Percentiles rank a stretch among this genome's conserved stretches.
Conservation (phyloP, 2,888 invertebrate genomes). For the Agonopterix subpropinquella region DNA sequence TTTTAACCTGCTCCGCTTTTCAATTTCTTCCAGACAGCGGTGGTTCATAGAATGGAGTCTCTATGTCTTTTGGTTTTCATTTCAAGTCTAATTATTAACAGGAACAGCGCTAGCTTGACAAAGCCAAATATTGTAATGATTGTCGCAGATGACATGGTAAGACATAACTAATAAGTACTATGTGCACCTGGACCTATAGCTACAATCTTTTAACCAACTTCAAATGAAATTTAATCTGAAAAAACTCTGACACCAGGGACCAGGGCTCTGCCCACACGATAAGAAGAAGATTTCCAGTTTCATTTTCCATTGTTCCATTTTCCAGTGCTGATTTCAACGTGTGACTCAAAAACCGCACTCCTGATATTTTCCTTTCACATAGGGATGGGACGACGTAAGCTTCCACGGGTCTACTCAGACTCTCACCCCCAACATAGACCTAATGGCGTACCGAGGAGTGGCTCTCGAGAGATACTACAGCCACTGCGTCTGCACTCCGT, state of each 20-base stretch:
- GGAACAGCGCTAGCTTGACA: no score
- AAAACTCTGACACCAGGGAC: no score
- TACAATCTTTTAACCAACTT: background rate
- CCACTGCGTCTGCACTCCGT: slow-evolving; percentile 89
- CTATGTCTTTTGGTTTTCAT: no score
- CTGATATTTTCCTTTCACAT: slow-evolving; percentile 8
- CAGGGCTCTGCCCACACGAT: no score
- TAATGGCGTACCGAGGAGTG: slow-evolving; percentile 88
- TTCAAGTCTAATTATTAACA: no score
- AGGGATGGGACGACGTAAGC: slow-evolving; percentile 96
- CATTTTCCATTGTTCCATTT: no score
- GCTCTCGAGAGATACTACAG: slow-evolving; percentile 90
- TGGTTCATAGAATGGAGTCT: no score
- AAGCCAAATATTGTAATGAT: slow-evolving; percentile 84
- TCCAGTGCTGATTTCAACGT: background rate
- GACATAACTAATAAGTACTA: slow-evolving; percentile 17
- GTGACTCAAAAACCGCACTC: slow-evolving; percentile 8
- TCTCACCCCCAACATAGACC: slow-evolving; percentile 92
- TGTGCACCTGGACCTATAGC: background rate
- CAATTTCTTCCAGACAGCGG: no score
- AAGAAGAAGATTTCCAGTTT: no score
- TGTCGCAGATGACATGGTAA: slow-evolving; percentile 89
- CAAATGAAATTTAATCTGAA: no score
- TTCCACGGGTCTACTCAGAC: slow-evolving; percentile 92
- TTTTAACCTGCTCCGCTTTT: no score